Base-by-base conservation (phyloP, 2,797 vertebrate genomes). In the Lacerta bilineata region DNA sequence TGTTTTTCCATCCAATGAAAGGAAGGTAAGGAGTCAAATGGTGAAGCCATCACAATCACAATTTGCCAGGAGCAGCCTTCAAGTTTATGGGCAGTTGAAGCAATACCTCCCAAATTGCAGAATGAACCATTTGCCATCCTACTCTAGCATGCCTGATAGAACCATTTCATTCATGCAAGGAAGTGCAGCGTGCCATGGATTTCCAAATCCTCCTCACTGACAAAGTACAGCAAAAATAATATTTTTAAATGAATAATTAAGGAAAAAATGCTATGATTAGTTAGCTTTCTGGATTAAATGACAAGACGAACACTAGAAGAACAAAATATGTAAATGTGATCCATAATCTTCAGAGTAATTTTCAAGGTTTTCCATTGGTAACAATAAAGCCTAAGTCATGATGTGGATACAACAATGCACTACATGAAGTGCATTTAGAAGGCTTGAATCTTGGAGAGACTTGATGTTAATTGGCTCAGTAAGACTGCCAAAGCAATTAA, bases 401-500 rank as follows among this genome's bases (percentile, higher is more conserved):
- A 84, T 91, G 3, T 83, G 75, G 85, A 83, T 94, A 41, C 88
- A 94, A 91, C 4, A 87, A 50, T 55, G 89, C 91, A 87, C 61
- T 86, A 8, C 29, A 89, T 93, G 83, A 80, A 94, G 20, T 90
- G 84, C 10, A 92, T 20, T 91, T 83, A 92, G 91, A 95, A 94
- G 90, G 93, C 82, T 88, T 90, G 84, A 92, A 86, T 91, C 95
- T 94, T 93, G 10, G 88, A 88, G 83, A 94, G 61, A 92, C 80
- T 90, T 95, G 68, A 90, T 93, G 89, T 92, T 96, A 96, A 96
- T 95, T 96, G 90, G 29, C 23, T 92, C 87, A 92, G 88, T 43
- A 93, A 92, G 91, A 88, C 80, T 95, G 85, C 80, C 91, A 95
- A 94, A 92, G 20, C 86, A 96, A 95, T 96, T 96, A 94, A 94